phyloP scores from a whole-genome alignment of 2,113 vertebrate species.

The Sardina pilchardus region DNA sequence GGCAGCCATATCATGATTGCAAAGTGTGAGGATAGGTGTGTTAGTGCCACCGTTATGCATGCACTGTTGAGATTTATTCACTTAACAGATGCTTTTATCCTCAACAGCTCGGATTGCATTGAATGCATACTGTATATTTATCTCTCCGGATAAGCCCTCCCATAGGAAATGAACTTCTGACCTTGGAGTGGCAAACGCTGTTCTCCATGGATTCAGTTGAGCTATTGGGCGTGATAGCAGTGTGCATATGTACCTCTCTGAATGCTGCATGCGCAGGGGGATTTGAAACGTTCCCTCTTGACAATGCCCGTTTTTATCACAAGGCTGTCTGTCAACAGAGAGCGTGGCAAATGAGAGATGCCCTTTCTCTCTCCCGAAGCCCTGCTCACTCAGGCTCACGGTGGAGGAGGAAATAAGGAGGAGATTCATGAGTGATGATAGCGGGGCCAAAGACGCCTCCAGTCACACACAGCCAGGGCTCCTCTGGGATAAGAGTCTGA shows the following conservation, averaged over 20 bases:
- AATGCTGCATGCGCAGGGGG: constrained; percentile 1
- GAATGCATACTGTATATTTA: constrained; percentile 2
- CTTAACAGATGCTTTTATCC: neutral
- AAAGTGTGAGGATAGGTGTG: neutral
- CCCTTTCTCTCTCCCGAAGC: neutral
- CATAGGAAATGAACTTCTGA: constrained; percentile 7
- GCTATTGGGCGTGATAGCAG: neutral
- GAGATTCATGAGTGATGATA: constrained; percentile 1
- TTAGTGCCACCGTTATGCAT: constrained; percentile 9
- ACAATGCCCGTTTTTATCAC: neutral
- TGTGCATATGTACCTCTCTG: neutral
- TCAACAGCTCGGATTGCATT: neutral
- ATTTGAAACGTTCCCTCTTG: constrained; percentile 2
- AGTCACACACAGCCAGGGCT: neutral
- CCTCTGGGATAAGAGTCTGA: neutral
- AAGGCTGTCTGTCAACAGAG: neutral
- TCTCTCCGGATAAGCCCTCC: neutral
- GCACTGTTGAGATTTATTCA: neutral
- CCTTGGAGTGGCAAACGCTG: neutral
- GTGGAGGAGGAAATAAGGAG: neutral
- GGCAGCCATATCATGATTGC: constrained; percentile 5
- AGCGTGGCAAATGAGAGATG: neutral
- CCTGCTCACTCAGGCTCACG: neutral
- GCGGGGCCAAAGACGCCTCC: neutral
- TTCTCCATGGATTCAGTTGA: neutral